Evolutionary conservation across 2,888 invertebrate species (phyloP).

Genomic region (Hedya salicella): DNA sequence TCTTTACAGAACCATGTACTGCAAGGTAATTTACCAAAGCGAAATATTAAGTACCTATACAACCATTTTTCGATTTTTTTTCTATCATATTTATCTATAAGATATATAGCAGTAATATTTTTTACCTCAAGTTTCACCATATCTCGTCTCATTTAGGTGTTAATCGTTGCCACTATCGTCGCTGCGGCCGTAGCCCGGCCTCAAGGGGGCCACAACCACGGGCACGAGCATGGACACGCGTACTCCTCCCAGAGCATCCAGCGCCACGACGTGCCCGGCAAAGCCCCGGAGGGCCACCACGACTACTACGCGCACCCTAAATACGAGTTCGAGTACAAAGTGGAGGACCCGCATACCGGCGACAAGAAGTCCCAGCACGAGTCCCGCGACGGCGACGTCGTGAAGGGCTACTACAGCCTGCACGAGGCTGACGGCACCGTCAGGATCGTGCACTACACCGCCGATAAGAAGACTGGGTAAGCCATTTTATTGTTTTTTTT

Average conservation of each 20-base stretch:
- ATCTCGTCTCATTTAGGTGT: too few species aligned
- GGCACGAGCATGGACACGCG: slow-evolving; percentile 48
- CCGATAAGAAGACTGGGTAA: not conserved
- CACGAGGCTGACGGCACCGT: slow-evolving; percentile 80
- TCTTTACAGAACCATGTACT: too few species aligned
- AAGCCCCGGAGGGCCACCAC: slow-evolving; percentile 32
- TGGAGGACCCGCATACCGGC: slow-evolving; percentile 75
- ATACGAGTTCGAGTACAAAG: slow-evolving; percentile 71
- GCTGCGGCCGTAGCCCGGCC: slow-evolving; percentile 46
- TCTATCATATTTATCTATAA: too few species aligned
- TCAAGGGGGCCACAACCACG: slow-evolving; percentile 45
- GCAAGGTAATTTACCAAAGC: too few species aligned
- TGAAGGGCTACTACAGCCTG: slow-evolving; percentile 66
- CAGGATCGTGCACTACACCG: slow-evolving; percentile 75
- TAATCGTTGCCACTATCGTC: not conserved
- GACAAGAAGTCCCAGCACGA: slow-evolving; percentile 76
- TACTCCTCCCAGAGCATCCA: too few species aligned
- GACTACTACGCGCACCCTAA: slow-evolving; percentile 58
- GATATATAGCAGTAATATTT: too few species aligned
- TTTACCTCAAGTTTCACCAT: too few species aligned
- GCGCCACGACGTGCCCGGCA: not conserved
- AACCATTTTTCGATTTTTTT: too few species aligned
- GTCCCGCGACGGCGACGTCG: slow-evolving; percentile 68
- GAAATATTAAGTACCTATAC: too few species aligned
- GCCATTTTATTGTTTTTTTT: not conserved